These are phyloP conservation scores for Calephelis virginiensis DNA, from an alignment of 1,140 invertebrate species.

Conservation along the genomic window DNA sequence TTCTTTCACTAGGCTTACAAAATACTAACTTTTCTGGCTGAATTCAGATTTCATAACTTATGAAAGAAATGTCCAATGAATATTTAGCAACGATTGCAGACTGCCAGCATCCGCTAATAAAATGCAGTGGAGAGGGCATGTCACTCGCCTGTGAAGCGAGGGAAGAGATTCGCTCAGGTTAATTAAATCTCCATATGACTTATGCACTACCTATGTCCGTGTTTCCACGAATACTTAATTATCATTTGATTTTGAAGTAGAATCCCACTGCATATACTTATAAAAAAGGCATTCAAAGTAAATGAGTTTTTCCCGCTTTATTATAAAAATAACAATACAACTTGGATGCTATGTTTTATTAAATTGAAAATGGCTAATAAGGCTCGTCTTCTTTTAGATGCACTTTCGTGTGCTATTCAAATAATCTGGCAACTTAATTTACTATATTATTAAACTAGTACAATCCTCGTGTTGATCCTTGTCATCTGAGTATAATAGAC, in stretches of 20 bases:
- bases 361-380: too few relatives aligned
- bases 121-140: slow-evolving; percentile 3
- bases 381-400: too few relatives aligned
- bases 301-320: too few relatives aligned
- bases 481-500: too few relatives aligned
- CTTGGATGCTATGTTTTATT: too few relatives aligned
- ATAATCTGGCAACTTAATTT: too few relatives aligned
- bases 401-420: too few relatives aligned
- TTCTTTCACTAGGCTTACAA: neutral
- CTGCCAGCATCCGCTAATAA: slow-evolving; percentile 4
- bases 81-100: neutral
- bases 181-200: slow-evolving; percentile 8
- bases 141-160: neutral
- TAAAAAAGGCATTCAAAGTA: too few relatives aligned
- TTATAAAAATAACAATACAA: too few relatives aligned
- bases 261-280: too few relatives aligned
- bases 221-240: neutral
- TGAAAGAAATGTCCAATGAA: neutral
- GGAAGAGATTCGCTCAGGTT: slow-evolving; percentile 4
- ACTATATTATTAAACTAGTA: too few relatives aligned
- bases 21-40: neutral
- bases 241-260: neutral
- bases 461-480: too few relatives aligned
- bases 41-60: neutral
- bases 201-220: neutral